phyloP scores from a whole-genome alignment of 2,888 invertebrate genomes.

The Dioctria linearis region DNA sequence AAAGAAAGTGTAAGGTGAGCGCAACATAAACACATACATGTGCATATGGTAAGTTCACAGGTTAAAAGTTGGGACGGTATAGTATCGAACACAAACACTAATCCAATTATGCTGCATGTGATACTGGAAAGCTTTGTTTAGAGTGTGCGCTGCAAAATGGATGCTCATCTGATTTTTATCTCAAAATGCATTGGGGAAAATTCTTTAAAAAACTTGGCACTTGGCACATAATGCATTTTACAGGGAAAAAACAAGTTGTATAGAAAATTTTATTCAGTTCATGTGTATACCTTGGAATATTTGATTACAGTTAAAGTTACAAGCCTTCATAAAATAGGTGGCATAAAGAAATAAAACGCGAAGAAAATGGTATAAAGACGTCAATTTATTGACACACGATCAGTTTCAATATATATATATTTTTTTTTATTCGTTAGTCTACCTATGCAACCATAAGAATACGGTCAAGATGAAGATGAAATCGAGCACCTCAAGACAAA shows the following conservation, averaged over 20 bases:
- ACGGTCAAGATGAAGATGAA: too few relatives aligned
- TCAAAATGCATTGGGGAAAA: not conserved
- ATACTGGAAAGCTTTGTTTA: slow-evolving; percentile 5
- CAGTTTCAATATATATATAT: not conserved
- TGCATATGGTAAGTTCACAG: not conserved
- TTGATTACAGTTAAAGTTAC: too few relatives aligned
- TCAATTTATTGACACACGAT: slow-evolving; percentile 31
- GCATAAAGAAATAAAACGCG: not conserved
- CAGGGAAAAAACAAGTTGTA: not conserved
- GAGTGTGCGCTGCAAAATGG: slow-evolving; percentile 41
- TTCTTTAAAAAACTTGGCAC: slow-evolving; percentile 9
- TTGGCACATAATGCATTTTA: not conserved
- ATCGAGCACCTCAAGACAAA: not conserved
- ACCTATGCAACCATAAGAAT: too few relatives aligned
- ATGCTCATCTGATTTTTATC: slow-evolving; percentile 28
- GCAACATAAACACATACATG: too few relatives aligned
- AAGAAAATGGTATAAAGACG: slow-evolving; percentile 32
- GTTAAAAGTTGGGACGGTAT: not conserved
- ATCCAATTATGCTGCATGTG: not conserved
- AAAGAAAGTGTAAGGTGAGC: slow-evolving; percentile 28
- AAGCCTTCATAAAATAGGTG: not conserved
- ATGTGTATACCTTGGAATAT: not conserved
- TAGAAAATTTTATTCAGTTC: not conserved
- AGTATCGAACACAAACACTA: not conserved
- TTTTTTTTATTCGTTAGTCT: slow-evolving; percentile 4